phyloP scores from a whole-genome alignment of 1,140 invertebrate genomes.

The Phocides pigmalion region DNA sequence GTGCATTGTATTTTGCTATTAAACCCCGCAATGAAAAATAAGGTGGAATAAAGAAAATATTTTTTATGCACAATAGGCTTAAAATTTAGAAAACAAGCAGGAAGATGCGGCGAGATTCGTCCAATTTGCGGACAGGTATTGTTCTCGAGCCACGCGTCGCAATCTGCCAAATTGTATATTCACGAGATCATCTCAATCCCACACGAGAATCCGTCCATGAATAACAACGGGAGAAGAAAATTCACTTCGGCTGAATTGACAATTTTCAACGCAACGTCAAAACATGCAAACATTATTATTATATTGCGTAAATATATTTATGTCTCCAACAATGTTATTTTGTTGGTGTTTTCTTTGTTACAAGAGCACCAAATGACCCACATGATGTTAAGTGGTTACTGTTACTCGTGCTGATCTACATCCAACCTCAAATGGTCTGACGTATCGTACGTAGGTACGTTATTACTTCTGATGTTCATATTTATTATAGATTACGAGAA shows the following conservation, averaged over 20 bases:
- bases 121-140: conserved; percentile 31
- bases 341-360: no score
- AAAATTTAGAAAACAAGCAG: conserved; percentile 6
- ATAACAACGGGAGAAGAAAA: conserved; percentile 33
- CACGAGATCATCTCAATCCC: conserved; percentile 33
- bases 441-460: no score
- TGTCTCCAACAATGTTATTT: no score
- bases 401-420: no score
- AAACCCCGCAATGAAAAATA: background rate
- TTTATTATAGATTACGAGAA: no score
- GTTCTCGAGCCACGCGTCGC: conserved; percentile 29
- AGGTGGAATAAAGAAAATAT: background rate
- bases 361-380: no score
- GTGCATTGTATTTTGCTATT: background rate
- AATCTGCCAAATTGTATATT: conserved; percentile 35
- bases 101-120: conserved; percentile 5
- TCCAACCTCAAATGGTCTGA: no score
- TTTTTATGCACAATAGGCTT: conserved; percentile 29
- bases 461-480: no score
- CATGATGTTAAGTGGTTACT: no score
- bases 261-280: conserved; percentile 24
- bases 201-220: conserved; percentile 31
- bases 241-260: conserved; percentile 24
- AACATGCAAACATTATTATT: no score
- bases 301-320: no score